These are phyloP conservation scores for Rhaphigaster nebulosa DNA, from an alignment of 2,888 invertebrate genomes.

Conservation along the genomic window DNA sequence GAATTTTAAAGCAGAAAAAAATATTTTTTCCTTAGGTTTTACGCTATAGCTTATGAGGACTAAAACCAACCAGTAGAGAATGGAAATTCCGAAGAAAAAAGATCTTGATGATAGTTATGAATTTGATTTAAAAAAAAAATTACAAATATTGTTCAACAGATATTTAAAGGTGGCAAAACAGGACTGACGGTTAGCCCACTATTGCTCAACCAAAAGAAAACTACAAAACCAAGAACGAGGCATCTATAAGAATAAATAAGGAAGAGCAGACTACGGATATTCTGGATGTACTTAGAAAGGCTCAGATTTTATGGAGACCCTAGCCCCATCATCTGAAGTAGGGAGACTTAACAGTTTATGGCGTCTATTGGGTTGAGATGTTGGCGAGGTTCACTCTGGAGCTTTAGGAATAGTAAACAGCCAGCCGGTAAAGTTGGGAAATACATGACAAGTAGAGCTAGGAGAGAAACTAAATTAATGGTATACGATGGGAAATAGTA, in stretches of 20 bases:
- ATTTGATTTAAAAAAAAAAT: too few species aligned
- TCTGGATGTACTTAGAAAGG: background rate
- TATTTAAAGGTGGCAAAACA: too few species aligned
- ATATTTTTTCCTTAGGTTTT: too few species aligned
- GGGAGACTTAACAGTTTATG: background rate
- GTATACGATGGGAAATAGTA: too few species aligned
- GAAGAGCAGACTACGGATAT: background rate
- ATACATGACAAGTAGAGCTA: background rate
- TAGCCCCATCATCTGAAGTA: background rate
- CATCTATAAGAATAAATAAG: background rate
- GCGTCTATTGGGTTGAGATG: background rate
- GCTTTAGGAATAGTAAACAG: background rate
- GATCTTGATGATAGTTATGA: too few species aligned
- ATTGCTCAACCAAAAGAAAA: too few species aligned
- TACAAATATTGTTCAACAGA: too few species aligned
- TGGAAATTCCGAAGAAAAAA: too few species aligned
- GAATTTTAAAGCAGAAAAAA: too few species aligned
- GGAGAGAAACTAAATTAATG: background rate
- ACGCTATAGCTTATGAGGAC: too few species aligned
- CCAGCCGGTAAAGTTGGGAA: background rate
- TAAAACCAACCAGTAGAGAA: too few species aligned
- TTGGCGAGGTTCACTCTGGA: background rate
- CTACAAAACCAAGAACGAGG: background rate
- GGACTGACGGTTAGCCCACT: too few species aligned
- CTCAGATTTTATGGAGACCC: background rate